Percentiles rank a stretch among this genome's conserved stretches.
Conservation (phyloP, 2,888 invertebrate species). For the Pachliopta kotzebuea region DNA sequence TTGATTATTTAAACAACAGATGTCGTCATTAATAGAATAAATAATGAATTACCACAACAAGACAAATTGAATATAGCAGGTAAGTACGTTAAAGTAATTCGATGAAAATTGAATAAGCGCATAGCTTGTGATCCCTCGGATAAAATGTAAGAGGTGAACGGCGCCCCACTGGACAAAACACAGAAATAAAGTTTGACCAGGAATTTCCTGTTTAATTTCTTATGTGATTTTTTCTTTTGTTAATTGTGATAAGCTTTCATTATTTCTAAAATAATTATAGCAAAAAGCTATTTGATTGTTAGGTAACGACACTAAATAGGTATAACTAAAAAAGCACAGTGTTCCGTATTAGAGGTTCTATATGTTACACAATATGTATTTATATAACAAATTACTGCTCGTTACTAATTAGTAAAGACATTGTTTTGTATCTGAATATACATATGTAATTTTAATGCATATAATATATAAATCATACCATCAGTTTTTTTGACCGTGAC, state of each 20-base stretch:
- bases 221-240: neutral
- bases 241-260: neutral
- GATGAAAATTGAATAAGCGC: conserved; percentile 57
- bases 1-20: conserved; percentile 3
- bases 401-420: no score
- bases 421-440: no score
- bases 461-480: no score
- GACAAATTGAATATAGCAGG: conserved; percentile 53
- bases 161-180: conserved; percentile 47
- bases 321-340: no score
- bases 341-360: no score
- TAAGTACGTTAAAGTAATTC: conserved; percentile 52
- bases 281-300: no score
- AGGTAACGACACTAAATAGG: no score
- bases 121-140: conserved; percentile 60
- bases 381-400: no score
- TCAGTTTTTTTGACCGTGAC: no score
- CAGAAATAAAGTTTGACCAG: conserved; percentile 31
- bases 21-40: conserved; percentile 48
- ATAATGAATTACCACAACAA: conserved; percentile 46
- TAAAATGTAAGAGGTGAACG: conserved; percentile 53
- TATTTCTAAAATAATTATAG: no score
- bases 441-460: no score
- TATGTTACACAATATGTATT: no score
- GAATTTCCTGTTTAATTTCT: conserved; percentile 23